Evolutionary conservation across 92 coral and sea anemone species (phyloP), one percentile per base, ranked within the genome.

Genomic region (Metridium senile): DNA sequence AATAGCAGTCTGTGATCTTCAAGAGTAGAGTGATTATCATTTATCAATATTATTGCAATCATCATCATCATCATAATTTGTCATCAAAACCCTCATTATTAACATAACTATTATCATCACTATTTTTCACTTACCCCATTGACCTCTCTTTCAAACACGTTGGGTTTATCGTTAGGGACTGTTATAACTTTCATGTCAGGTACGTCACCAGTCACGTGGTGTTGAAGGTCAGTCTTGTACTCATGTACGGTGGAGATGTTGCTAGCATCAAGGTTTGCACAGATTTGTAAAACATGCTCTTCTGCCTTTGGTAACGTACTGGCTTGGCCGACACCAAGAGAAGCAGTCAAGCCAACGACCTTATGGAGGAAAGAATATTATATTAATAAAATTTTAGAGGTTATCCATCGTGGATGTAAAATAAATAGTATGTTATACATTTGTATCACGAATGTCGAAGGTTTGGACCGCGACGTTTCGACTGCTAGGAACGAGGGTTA

Each of bases 261-360:
- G 20, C 6, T 18, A 9, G 82, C 75, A 56, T 88, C 88, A 33
- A 88, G 29, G 79, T 84, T 88, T 9, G 88, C 92, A 34, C 88
- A 88, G 9, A 88, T 21, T 32, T 80, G 86, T 54, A 88, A 68
- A 21, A 83, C 73, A 30, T 88, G 79, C 18, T 74, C 33, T 11
- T 49, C 25, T 0, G 92, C 89, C 9, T 73, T 75, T 65, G 7
- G 64, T 9, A 39, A 51, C 0, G 51, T 22, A 39, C 64, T 83
- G 9, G 85, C 72, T 26, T 81, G 78, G 11, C 91, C 88, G 39
- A 83, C 74, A 1, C 91, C 91, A 25, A 87, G 88, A 18, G 91
- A 87, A 0, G 91, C 92, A 4, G 92, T 79, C 0, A 88, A 82
- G 20, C 92, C 92, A 13, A 84, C 76, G 4, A 88, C 72, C 78